Evolutionary conservation across 2,797 vertebrate genomes (phyloP).

Genomic region (Cryptoprocta ferox): DNA sequence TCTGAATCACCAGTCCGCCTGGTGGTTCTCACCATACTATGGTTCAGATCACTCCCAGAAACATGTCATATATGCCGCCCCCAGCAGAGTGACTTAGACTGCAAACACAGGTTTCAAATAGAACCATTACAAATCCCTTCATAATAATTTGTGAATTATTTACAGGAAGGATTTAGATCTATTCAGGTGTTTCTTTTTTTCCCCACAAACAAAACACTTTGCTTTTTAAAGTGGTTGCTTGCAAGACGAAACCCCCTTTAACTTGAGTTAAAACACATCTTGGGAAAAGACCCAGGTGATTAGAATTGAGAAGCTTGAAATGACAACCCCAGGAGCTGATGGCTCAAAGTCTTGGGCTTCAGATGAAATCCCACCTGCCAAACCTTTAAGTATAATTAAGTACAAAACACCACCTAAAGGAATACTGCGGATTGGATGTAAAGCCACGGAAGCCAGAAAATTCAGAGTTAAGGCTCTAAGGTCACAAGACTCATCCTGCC

Average conservation of each 20-base stretch:
- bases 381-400: conserved; percentile 72
- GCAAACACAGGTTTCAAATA: not conserved
- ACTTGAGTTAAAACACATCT: conserved; percentile 43
- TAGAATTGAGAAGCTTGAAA: conserved; percentile 65
- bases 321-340: conserved; percentile 48
- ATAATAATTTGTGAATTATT: conserved; percentile 23
- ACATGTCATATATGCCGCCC: not conserved
- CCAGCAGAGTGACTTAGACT: not conserved
- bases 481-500: conserved; percentile 18
- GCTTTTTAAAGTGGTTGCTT: conserved; percentile 21
- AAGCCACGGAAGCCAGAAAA: conserved; percentile 41
- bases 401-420: conserved; percentile 11
- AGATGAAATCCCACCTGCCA: conserved; percentile 24
- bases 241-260: conserved; percentile 44
- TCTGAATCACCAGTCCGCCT: not conserved
- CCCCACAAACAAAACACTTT: not conserved
- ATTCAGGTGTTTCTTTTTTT: not conserved
- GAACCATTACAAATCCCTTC: not conserved
- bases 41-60: not conserved
- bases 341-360: conserved; percentile 41
- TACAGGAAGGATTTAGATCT: not conserved
- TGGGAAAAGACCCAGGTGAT: conserved; percentile 48
- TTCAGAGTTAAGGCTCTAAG: conserved; percentile 29
- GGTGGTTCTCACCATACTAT: not conserved
- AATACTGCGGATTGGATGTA: not conserved